Evolutionary conservation across 2,113 vertebrate genomes (phyloP).

Genomic region (Cricetomys ansorgei): DNA sequence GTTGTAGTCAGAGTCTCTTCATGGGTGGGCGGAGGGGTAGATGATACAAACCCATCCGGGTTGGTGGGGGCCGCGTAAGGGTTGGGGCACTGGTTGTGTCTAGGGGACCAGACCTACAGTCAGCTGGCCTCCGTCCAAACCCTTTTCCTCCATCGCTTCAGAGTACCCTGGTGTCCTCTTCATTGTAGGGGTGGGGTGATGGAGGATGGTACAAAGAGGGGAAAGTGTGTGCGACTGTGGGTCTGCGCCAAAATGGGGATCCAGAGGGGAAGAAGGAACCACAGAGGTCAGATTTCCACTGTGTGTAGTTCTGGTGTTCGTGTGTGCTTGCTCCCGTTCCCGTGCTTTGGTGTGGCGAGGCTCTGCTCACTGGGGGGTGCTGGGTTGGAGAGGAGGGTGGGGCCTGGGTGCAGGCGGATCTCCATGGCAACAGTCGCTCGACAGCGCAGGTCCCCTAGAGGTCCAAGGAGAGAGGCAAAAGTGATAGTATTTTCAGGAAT

Average conservation of each 20-base stretch:
- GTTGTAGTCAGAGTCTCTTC: slow-evolving; percentile 60
- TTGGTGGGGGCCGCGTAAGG: neutral
- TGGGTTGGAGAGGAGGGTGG: slow-evolving; percentile 44
- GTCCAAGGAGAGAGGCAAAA: neutral
- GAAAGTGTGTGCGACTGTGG: neutral
- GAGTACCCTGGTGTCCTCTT: neutral
- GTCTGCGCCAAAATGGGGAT: neutral
- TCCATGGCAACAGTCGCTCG: slow-evolving; percentile 52
- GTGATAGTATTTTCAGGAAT: neutral
- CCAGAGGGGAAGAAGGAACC: neutral
- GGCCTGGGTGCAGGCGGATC: neutral
- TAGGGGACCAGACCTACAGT: neutral
- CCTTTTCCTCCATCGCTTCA: neutral
- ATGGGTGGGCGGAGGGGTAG: neutral
- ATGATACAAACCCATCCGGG: neutral
- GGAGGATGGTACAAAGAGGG: neutral
- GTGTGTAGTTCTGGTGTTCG: neutral
- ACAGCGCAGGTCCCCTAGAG: neutral
- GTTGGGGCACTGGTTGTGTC: neutral
- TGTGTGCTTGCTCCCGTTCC: neutral
- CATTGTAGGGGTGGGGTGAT: neutral
- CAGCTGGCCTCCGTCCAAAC: neutral
- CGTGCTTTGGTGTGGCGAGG: neutral
- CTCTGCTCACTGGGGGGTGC: slow-evolving; percentile 16
- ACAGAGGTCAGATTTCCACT: neutral